Evolutionary conservation across 2,113 vertebrate species (phyloP).

Genomic region (Phodopus roborovskii): DNA sequence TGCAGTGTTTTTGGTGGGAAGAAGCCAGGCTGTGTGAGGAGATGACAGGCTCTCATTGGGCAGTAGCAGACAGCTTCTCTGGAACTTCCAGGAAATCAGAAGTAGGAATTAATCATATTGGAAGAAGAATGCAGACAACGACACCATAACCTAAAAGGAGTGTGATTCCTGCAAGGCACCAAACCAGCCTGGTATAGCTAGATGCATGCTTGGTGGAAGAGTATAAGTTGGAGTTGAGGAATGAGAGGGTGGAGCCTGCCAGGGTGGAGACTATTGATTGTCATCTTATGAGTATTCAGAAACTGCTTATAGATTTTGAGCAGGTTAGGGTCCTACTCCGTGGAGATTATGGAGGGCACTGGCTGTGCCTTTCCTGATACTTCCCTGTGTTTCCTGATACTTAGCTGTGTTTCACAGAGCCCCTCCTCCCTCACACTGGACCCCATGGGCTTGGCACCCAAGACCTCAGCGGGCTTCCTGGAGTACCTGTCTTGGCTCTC

Average conservation of each 20-base stretch:
- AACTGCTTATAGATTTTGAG: neutral
- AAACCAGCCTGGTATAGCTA: neutral
- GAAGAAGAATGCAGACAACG: neutral
- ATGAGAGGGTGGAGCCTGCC: neutral
- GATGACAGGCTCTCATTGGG: neutral
- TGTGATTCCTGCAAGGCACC: rapidly evolving
- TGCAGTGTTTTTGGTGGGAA: neutral
- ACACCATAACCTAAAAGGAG: neutral
- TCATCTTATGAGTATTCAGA: neutral
- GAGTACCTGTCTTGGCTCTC: neutral
- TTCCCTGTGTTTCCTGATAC: neutral
- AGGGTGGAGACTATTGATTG: neutral
- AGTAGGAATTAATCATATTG: neutral
- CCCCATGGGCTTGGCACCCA: rapidly evolving
- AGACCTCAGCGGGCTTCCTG: neutral
- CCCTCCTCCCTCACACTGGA: neutral
- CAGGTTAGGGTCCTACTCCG: neutral
- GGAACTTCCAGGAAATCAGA: neutral
- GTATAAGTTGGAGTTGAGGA: neutral
- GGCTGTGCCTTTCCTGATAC: neutral
- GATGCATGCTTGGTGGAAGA: neutral
- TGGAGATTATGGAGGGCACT: neutral
- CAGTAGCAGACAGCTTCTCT: neutral
- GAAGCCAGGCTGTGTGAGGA: neutral
- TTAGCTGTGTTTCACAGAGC: too few relatives aligned